Conservation (phyloP, 2,113 vertebrate genomes). For the Neodontobutis hainanensis region DNA sequence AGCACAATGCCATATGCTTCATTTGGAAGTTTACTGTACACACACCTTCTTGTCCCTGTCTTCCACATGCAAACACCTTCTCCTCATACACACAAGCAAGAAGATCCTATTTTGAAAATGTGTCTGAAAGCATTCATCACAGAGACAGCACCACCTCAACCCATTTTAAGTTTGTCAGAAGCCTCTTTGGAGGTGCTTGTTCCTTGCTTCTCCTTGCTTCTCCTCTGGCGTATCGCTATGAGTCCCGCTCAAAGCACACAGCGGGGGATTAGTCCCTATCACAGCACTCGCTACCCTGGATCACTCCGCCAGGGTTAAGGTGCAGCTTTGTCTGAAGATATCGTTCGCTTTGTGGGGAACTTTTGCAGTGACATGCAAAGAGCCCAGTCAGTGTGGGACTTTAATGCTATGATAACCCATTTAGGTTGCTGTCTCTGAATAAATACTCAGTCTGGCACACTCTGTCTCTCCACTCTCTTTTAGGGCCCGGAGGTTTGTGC, state of each 20-base stretch:
- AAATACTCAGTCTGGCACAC: constrained; percentile 42
- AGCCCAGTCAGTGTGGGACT: constrained; percentile 52
- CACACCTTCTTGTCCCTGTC: constrained; percentile 7
- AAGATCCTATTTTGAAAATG: constrained; percentile 47
- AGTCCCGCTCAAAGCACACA: constrained; percentile 60
- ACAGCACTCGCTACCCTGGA: constrained; percentile 60
- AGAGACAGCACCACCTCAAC: constrained; percentile 61
- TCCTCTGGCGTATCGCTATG: constrained; percentile 55
- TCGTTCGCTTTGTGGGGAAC: constrained; percentile 56
- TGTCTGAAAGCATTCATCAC: constrained; percentile 60
- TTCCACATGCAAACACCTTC: constrained; percentile 2
- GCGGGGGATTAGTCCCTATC: constrained; percentile 71
- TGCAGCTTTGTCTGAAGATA: constrained; percentile 69
- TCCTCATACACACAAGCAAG: constrained; percentile 31
- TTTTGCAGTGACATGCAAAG: constrained; percentile 52
- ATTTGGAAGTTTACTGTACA: constrained; percentile 31
- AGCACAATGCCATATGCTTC: constrained; percentile 65
- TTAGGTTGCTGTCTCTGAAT: constrained; percentile 64
- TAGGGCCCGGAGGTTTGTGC: constrained; percentile 27
- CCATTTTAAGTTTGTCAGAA: constrained; percentile 66
- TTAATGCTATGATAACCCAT: constrained; percentile 71
- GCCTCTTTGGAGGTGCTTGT: constrained; percentile 60
- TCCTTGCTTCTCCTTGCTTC: constrained; percentile 48
- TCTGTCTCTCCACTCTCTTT: constrained; percentile 26
- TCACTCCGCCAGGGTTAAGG: constrained; percentile 74